Conservation (phyloP, 2,888 invertebrate genomes). For the Nomada hirtipes region DNA sequence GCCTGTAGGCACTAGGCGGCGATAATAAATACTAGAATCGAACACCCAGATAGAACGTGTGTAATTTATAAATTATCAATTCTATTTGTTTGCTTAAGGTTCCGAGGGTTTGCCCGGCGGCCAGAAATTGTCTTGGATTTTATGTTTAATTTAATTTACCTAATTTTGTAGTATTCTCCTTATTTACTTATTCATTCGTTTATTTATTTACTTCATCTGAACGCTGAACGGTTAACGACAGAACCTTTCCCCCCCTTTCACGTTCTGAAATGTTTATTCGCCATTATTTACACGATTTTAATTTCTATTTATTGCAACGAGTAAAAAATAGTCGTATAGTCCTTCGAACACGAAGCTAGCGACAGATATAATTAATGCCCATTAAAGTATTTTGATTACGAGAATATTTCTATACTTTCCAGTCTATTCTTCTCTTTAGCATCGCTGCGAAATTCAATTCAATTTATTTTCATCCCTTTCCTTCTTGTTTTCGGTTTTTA, state of each 20-base stretch:
- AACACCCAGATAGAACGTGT: slow-evolving; percentile 41
- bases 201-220: background rate
- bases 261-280: slow-evolving; percentile 14
- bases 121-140: slow-evolving; percentile 2
- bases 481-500: background rate
- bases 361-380: slow-evolving; percentile 52
- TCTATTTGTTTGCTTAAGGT: too few relatives aligned
- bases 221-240: background rate
- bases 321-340: slow-evolving; percentile 50
- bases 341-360: slow-evolving; percentile 29
- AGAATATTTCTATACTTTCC: slow-evolving; percentile 38
- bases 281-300: slow-evolving; percentile 37
- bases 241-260: background rate
- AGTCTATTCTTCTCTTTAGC: slow-evolving; percentile 36
- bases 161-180: slow-evolving; percentile 1
- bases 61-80: background rate
- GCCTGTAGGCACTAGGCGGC: slow-evolving; percentile 76
- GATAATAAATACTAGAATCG: slow-evolving; percentile 62
- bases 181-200: background rate
- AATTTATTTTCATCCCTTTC: background rate
- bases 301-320: slow-evolving; percentile 47
- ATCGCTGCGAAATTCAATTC: slow-evolving; percentile 17
- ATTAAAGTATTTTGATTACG: slow-evolving; percentile 52
- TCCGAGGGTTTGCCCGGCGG: background rate
- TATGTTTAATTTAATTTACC: slow-evolving; percentile 4